Base-by-base conservation (phyloP, 2,797 vertebrate genomes). In the Dicrostonyx torquatus region DNA sequence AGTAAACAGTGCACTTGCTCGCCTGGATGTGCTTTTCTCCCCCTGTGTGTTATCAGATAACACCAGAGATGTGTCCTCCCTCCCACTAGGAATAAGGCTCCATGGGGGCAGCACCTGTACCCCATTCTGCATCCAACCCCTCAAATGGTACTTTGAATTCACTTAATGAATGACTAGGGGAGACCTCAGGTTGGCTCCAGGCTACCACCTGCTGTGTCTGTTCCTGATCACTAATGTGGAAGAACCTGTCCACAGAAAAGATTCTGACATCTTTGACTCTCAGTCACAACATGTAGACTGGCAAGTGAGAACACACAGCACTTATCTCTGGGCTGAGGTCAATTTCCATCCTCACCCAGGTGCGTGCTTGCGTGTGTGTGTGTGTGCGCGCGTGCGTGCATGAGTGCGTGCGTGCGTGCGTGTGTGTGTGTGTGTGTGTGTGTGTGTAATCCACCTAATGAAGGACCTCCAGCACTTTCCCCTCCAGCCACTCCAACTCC, bases 401-500 rank as follows among this genome's bases (percentile, higher is more conserved):
- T 7, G 20, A 18, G 37, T 18, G 37, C 10, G 77, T 68, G 45
- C 8, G 40, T 43, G 37, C 24, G 2, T 22, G 11, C 37, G 6
- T 55, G 50, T 13, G 50, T 79, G 77, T 37, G 7, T 58, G 40
- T 6, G 24, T 31, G 31, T 22, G 43, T 48, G 34, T 10, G 7
- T 29, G 6, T 14, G 45, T 31, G 50, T 50, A 7, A 50, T 37
- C 78, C 53, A 83, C 45, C 15, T 91, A 12, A 31, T 58, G 22
- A 66, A 94, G 26, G 79, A 48, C 48, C 15, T 73, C 78, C 77
- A 34, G 8, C 8, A 2, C 58, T 96, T 91, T 96, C 87, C 93
- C 84, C 91, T 97, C 90, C 77, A 76, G 73, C 48, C 62, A 45
- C 73, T 34, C 60, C 64, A 64, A 89, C 18, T 87, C 95, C 83